Conservation (phyloP, 2,797 vertebrate species). For the Chlorospingus flavigularis region DNA sequence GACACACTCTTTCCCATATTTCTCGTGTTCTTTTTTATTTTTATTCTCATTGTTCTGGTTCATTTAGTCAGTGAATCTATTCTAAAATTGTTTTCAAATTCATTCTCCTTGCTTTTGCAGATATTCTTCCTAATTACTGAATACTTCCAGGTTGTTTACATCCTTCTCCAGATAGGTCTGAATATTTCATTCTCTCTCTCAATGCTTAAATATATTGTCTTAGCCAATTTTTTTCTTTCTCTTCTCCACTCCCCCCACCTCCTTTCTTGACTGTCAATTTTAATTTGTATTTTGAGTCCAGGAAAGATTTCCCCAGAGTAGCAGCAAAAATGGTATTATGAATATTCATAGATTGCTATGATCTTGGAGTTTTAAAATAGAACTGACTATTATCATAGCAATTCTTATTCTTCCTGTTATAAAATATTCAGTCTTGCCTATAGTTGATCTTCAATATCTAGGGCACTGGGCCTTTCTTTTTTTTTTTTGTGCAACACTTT, state of each 20-base stretch:
- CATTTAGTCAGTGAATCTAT: background rate
- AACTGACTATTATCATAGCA: background rate
- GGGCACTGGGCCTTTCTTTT: background rate
- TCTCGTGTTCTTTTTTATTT: background rate
- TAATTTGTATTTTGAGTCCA: slow-evolving; percentile 33
- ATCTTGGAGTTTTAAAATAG: slow-evolving; percentile 51
- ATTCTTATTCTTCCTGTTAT: slow-evolving; percentile 9
- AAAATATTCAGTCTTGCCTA: slow-evolving; percentile 12
- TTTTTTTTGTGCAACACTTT: background rate
- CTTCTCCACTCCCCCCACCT: accelerated
- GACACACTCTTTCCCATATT: background rate
- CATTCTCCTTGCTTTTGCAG: background rate
- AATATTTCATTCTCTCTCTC: background rate
- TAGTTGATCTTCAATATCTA: slow-evolving; percentile 21
- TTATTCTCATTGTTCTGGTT: background rate
- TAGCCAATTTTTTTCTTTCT: background rate
- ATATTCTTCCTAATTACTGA: background rate
- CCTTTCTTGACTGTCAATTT: background rate
- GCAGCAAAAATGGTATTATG: slow-evolving; percentile 19
- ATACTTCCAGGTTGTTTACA: background rate
- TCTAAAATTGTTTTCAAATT: background rate
- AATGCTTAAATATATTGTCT: background rate
- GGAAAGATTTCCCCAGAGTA: slow-evolving; percentile 36
- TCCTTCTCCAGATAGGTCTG: background rate
- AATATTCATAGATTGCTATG: slow-evolving; percentile 40